A percentile compares a stretch with the other conserved stretches of the same genome.
phyloP scores from a whole-genome alignment of 64 coral and sea anemone genomes.

The Exaiptasia diaphana region DNA sequence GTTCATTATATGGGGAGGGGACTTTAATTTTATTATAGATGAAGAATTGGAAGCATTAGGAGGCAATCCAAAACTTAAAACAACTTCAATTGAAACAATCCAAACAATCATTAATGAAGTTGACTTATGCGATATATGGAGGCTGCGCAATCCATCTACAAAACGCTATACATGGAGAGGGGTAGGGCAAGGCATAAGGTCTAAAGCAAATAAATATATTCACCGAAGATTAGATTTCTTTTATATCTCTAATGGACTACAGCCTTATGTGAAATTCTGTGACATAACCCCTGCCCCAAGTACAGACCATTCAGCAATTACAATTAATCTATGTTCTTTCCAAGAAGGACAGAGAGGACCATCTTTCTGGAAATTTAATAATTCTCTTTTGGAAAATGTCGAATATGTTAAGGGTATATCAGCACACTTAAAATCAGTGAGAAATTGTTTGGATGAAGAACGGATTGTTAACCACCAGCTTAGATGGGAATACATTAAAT shows the following conservation, averaged over 20 bases:
- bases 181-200: not conserved
- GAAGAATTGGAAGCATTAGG: slow-evolving; percentile 2
- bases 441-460: slow-evolving; percentile 13
- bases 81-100: not conserved
- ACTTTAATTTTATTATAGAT: slow-evolving; percentile 25
- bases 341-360: slow-evolving; percentile 17
- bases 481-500: slow-evolving; percentile 28
- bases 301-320: too few species aligned
- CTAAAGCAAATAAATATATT: not conserved
- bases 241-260: not conserved
- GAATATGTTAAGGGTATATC: not conserved
- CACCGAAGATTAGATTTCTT: not conserved
- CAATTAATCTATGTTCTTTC: not conserved
- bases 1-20: slow-evolving; percentile 9
- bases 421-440: not conserved
- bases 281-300: not conserved
- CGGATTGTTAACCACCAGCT: slow-evolving; percentile 19
- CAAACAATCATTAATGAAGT: not conserved
- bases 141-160: slow-evolving; percentile 32
- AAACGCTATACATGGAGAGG: slow-evolving; percentile 25
- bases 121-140: slow-evolving; percentile 38
- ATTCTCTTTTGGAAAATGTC: slow-evolving; percentile 21
- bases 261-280: not conserved
- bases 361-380: not conserved
- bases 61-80: slow-evolving; percentile 22